phyloP scores from a whole-genome alignment of 2,797 vertebrate species.

The Sebastes flavidus region DNA sequence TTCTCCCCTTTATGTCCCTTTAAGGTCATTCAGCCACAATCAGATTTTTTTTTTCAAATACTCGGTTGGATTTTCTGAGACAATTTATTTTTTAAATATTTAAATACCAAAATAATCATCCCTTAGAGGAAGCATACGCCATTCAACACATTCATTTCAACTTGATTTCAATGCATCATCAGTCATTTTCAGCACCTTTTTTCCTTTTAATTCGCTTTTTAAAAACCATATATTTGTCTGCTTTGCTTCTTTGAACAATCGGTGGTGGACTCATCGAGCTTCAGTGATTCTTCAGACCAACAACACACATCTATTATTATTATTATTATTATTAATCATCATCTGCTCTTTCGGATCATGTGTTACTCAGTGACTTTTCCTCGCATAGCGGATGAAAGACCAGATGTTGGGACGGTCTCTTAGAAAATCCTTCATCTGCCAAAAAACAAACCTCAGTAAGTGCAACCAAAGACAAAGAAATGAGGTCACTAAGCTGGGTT shows the following conservation, averaged over 20 bases:
- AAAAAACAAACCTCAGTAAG: constrained; percentile 40
- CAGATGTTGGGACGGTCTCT: constrained; percentile 44
- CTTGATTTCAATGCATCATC: constrained; percentile 46
- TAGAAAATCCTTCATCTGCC: constrained; percentile 60
- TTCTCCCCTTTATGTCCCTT: not conserved
- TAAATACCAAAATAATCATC: constrained; percentile 52
- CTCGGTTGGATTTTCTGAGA: constrained; percentile 23
- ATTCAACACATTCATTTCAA: constrained; percentile 49
- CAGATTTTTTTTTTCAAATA: constrained; percentile 2
- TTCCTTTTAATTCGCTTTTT: constrained; percentile 59
- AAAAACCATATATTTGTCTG: constrained; percentile 57
- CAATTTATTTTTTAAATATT: constrained; percentile 35
- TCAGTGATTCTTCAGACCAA: constrained; percentile 50
- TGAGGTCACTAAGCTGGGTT: constrained; percentile 62
- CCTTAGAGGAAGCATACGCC: constrained; percentile 29
- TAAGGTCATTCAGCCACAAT: constrained; percentile 14
- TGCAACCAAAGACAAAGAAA: constrained; percentile 67
- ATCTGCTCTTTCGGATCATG: constrained; percentile 35
- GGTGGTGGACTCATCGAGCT: constrained; percentile 27
- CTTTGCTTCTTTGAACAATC: constrained; percentile 53
- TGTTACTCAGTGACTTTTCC: constrained; percentile 45
- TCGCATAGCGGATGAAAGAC: constrained; percentile 39
- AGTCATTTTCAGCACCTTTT: constrained; percentile 62
- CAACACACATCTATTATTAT: constrained; percentile 55
- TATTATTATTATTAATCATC: constrained; percentile 23